Evolutionary conservation across 1,140 invertebrate genomes (phyloP).

Genomic region (Sesamia nonagrioides): DNA sequence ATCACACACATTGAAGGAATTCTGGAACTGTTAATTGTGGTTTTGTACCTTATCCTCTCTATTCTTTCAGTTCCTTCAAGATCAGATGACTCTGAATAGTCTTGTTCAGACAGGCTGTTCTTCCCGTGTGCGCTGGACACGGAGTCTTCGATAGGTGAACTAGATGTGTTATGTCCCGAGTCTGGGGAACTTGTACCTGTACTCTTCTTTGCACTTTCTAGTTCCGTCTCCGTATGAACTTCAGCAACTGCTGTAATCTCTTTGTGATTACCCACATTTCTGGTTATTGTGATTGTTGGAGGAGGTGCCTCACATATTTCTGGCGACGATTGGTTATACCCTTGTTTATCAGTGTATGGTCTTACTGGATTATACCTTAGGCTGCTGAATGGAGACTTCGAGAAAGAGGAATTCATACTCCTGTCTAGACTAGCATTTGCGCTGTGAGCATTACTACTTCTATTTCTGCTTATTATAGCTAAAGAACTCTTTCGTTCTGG

Average conservation of each 20-base stretch:
- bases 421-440: slow-evolving; percentile 88
- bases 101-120: slow-evolving; percentile 91
- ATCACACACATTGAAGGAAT: slow-evolving; percentile 98
- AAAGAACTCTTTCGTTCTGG: slow-evolving; percentile 93
- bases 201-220: slow-evolving; percentile 84
- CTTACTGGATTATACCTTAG: slow-evolving; percentile 87
- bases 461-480: slow-evolving; percentile 85
- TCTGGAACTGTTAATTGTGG: slow-evolving; percentile 94
- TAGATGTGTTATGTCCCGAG: slow-evolving; percentile 94
- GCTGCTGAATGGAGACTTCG: slow-evolving; percentile 86
- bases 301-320: slow-evolving; percentile 67
- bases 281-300: slow-evolving; percentile 76
- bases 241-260: slow-evolving; percentile 87
- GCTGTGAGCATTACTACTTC: slow-evolving; percentile 81
- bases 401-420: slow-evolving; percentile 79
- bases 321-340: slow-evolving; percentile 71
- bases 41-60: slow-evolving; percentile 95
- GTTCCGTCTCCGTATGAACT: slow-evolving; percentile 89
- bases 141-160: slow-evolving; percentile 93
- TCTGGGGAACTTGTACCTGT: slow-evolving; percentile 91
- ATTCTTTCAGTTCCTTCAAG: slow-evolving; percentile 94
- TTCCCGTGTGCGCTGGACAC: slow-evolving; percentile 90
- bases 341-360: slow-evolving; percentile 88
- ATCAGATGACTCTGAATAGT: slow-evolving; percentile 94
- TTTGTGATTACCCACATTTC: slow-evolving; percentile 81